Percentiles rank a stretch among this genome's conserved stretches.
Conservation (phyloP, 2,113 vertebrate genomes). For the Rhadina sibilatrix region DNA sequence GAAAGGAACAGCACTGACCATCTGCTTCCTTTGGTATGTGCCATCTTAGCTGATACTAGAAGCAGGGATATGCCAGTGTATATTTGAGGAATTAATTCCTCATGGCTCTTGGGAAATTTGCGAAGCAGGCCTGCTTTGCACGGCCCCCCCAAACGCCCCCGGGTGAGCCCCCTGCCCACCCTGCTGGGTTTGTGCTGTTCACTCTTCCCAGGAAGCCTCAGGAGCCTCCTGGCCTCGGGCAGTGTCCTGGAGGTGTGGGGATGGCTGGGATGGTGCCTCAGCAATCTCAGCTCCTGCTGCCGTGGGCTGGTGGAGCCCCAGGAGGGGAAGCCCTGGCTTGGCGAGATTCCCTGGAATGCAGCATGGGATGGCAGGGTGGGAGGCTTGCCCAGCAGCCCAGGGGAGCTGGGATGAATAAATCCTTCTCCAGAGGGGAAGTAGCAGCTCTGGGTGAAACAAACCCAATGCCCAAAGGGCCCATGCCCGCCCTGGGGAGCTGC, state of each 20-base stretch:
- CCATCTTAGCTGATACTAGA: neutral
- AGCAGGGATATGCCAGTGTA: neutral
- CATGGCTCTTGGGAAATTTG: neutral
- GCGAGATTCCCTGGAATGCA: neutral
- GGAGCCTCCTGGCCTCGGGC: neutral
- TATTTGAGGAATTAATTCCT: neutral
- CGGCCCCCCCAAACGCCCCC: rapidly evolving
- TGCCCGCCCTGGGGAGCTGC: rapidly evolving
- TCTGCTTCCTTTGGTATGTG: neutral
- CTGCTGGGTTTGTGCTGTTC: neutral
- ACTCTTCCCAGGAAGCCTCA: neutral
- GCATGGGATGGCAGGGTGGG: rapidly evolving
- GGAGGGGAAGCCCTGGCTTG: neutral
- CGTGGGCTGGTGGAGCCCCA: neutral
- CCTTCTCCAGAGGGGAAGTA: neutral
- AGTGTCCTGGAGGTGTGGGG: neutral
- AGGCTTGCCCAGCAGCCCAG: neutral
- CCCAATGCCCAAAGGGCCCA: neutral
- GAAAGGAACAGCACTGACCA: neutral
- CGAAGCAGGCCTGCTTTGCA: neutral
- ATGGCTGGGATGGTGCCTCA: neutral
- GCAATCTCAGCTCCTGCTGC: neutral
- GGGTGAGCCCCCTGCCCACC: neutral
- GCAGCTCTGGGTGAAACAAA: neutral
- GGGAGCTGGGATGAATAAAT: neutral